Percentiles rank a stretch among this genome's conserved stretches.
Evolutionary conservation across 2,888 invertebrate species (phyloP).

Genomic region (Drosophila lutescens): DNA sequence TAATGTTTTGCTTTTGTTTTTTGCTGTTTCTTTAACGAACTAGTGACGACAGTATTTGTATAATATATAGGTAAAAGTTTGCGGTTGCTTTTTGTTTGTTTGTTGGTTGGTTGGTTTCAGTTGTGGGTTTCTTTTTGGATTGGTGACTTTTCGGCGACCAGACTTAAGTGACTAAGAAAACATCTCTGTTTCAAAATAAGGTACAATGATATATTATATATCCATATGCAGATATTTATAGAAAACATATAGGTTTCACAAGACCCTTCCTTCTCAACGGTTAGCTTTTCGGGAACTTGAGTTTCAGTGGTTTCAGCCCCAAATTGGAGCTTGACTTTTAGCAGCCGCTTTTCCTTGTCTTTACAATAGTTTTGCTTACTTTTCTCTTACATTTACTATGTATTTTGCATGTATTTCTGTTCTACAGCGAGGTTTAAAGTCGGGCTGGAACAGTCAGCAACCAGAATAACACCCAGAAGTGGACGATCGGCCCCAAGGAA

Average conservation of each 20-base stretch:
- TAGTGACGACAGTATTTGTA: constrained; percentile 60
- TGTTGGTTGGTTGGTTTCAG: constrained; percentile 63
- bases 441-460: constrained; percentile 14
- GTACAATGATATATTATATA: constrained; percentile 70
- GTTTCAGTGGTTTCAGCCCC: constrained; percentile 33
- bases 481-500: constrained; percentile 21
- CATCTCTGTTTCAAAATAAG: constrained; percentile 73
- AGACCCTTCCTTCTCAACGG: constrained; percentile 8
- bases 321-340: constrained; percentile 40
- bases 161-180: constrained; percentile 76
- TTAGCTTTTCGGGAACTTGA: constrained; percentile 28
- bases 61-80: constrained; percentile 40
- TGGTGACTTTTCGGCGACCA: constrained; percentile 67
- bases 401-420: constrained; percentile 5
- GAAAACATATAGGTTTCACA: constrained; percentile 26
- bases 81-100: constrained; percentile 32
- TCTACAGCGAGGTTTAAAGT: constrained; percentile 18
- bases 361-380: constrained; percentile 19
- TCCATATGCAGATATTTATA: constrained; percentile 36
- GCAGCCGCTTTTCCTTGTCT: constrained; percentile 41
- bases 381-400: background rate
- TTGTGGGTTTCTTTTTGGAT: constrained; percentile 62
- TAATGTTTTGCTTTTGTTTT: constrained; percentile 49
- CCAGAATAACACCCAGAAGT: constrained; percentile 32
- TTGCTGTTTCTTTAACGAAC: constrained; percentile 53